These are phyloP conservation scores for Ibidorhyncha struthersii DNA, from an alignment of 2,113 vertebrate genomes.

Conservation along the genomic window DNA sequence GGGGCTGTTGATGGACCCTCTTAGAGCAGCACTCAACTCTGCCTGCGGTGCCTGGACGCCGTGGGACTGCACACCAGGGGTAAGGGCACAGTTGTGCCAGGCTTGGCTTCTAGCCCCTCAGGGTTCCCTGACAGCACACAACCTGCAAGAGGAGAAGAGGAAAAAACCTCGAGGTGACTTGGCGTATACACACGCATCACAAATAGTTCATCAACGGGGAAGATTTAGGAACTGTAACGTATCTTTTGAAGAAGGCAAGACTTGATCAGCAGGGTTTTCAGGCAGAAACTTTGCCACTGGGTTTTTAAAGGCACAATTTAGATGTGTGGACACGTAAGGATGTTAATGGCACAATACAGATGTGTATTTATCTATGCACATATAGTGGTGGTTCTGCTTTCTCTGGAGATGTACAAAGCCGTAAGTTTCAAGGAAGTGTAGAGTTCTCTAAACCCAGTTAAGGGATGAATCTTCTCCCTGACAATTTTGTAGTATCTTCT, in stretches of 20 bases:
- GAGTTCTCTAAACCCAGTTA: not conserved
- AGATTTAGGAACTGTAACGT: not conserved
- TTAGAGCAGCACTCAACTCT: not conserved
- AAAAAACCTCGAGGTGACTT: not conserved
- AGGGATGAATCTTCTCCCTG: not conserved
- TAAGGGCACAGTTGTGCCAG: no score
- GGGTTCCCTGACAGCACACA: not conserved
- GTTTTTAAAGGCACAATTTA: not conserved
- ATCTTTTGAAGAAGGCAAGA: not conserved
- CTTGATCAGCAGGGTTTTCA: not conserved
- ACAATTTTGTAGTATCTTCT: not conserved
- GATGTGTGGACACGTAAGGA: not conserved
- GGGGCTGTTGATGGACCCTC: not conserved
- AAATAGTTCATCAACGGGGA: accelerated
- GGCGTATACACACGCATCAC: not conserved
- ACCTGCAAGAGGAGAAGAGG: not conserved
- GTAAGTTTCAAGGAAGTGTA: not conserved
- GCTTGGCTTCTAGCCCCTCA: no score
- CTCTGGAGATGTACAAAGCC: not conserved
- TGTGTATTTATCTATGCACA: not conserved
- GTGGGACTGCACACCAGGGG: not conserved
- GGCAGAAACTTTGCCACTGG: not conserved
- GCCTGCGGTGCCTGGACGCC: accelerated
- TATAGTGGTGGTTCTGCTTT: not conserved
- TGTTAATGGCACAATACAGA: not conserved